These are phyloP conservation scores for Sclerodermus sp. DNA, from an alignment of 2,888 invertebrate genomes.

Conservation along the genomic window DNA sequence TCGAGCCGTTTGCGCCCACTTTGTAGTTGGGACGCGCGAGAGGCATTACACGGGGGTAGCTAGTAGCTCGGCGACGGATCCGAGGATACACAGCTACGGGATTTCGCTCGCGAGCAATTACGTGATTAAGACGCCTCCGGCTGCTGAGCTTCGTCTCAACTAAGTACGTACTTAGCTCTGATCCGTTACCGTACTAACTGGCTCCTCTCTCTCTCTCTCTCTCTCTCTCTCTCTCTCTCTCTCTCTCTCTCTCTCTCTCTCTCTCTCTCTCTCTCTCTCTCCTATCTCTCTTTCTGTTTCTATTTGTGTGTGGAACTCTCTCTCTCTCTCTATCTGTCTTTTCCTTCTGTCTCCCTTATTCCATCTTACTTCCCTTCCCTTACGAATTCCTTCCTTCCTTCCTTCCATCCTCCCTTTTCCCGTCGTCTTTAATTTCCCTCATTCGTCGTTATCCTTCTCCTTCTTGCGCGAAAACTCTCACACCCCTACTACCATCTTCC, in stretches of 20 bases:
- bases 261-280: not conserved
- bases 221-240: conserved; percentile 2
- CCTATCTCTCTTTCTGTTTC: too few relatives aligned
- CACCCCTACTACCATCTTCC: too few relatives aligned
- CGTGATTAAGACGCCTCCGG: conserved; percentile 54
- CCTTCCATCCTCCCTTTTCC: not conserved
- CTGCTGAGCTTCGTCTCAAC: conserved; percentile 44
- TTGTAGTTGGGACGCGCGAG: conserved; percentile 36
- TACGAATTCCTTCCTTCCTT: not conserved
- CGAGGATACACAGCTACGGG: conserved; percentile 34
- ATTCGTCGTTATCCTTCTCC: too few relatives aligned
- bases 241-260: not conserved
- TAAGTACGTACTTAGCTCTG: conserved; percentile 55
- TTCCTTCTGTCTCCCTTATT: not conserved
- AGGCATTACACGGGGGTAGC: not conserved
- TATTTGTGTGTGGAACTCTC: too few relatives aligned
- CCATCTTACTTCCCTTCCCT: not conserved
- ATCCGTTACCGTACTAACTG: conserved; percentile 43
- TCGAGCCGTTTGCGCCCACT: conserved; percentile 47
- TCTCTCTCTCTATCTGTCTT: conserved; percentile 1
- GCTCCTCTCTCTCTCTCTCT: conserved; percentile 20
- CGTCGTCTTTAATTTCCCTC: too few relatives aligned
- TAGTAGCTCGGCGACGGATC: not conserved
- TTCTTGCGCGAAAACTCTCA: too few relatives aligned
- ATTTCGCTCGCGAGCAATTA: conserved; percentile 56